phyloP scores from a whole-genome alignment of 2,113 vertebrate genomes.

The Lophotis ruficrista region DNA sequence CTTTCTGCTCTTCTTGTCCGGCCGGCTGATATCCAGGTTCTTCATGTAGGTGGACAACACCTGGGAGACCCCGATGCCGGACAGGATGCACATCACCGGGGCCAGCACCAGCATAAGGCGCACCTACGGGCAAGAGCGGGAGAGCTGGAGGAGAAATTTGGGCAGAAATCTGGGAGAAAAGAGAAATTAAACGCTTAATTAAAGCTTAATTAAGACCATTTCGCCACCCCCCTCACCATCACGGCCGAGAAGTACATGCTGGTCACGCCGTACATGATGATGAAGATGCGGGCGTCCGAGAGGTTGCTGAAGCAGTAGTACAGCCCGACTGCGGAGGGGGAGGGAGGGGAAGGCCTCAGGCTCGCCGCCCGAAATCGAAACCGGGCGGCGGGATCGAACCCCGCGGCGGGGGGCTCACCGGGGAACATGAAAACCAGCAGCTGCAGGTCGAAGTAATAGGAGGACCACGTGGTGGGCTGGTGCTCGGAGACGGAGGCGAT shows the following conservation, averaged over 20 bases:
- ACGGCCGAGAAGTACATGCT: conserved; percentile 99
- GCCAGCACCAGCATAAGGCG: conserved; percentile 97
- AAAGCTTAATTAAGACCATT: accelerated
- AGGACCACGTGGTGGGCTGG: conserved; percentile 99
- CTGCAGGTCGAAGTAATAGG: conserved; percentile 97
- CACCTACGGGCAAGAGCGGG: conserved; percentile 76
- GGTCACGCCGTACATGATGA: conserved; percentile 99
- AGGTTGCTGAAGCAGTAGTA: conserved; percentile 99
- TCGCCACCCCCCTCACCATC: conserved; percentile 80
- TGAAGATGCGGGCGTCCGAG: conserved; percentile 96
- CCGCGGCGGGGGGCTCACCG: too few relatives aligned
- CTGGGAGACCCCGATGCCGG: conserved; percentile 95
- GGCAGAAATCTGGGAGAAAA: background rate
- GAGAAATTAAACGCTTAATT: too few relatives aligned
- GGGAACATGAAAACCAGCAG: conserved; percentile 99
- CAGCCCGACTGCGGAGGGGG: conserved; percentile 85
- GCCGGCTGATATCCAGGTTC: conserved; percentile 95
- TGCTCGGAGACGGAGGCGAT: conserved; percentile 98
- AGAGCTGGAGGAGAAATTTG: accelerated
- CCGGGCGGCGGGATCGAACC: too few relatives aligned
- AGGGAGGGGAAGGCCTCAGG: background rate
- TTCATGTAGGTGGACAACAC: conserved; percentile 98
- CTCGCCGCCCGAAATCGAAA: background rate
- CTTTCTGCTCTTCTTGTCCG: conserved; percentile 95
- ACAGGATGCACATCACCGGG: conserved; percentile 98